Conservation (phyloP, 2,888 invertebrate species). For the Rhagonycha lutea region DNA sequence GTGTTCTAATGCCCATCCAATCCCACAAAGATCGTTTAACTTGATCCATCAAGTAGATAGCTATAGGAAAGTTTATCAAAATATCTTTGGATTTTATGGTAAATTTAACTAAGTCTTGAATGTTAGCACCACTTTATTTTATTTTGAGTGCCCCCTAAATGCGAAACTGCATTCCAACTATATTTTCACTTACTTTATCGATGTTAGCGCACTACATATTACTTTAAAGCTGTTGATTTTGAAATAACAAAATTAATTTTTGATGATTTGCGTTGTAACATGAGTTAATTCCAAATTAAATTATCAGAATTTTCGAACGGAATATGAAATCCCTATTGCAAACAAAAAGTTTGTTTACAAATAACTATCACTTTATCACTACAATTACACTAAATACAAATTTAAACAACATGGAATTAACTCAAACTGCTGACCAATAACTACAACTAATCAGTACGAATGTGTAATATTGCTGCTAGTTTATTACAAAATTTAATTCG, state of each 20-base stretch:
- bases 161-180: too few species aligned
- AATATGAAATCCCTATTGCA: neutral
- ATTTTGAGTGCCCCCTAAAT: too few species aligned
- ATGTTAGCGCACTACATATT: neutral
- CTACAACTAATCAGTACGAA: slow-evolving; percentile 8
- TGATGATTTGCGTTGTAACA: neutral
- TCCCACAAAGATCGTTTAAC: neutral
- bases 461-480: neutral
- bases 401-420: slow-evolving; percentile 7
- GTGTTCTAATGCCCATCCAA: neutral
- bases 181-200: neutral
- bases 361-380: slow-evolving; percentile 3
- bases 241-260: neutral
- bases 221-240: neutral
- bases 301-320: neutral
- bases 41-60: neutral
- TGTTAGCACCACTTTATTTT: neutral
- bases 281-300: neutral
- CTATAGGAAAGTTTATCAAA: neutral
- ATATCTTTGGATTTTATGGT: neutral
- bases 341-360: slow-evolving; percentile 1
- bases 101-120: neutral
- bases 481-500: slow-evolving; percentile 6
- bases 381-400: slow-evolving; percentile 6
- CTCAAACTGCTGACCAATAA: slow-evolving; percentile 7